These are phyloP conservation scores for Ceratitis capitata DNA, from an alignment of 1,140 invertebrate genomes.

Conservation along the genomic window DNA sequence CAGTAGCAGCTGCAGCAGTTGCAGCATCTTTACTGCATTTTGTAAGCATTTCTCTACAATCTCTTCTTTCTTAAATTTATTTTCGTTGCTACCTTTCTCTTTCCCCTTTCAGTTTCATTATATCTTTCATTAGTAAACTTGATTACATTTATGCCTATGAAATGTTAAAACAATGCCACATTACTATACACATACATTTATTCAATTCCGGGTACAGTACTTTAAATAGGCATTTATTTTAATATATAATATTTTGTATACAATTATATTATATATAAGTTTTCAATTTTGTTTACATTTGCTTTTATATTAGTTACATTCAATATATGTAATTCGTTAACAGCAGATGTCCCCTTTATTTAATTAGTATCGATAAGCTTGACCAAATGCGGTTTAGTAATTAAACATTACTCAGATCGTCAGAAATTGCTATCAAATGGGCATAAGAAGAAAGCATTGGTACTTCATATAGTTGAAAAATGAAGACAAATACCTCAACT, in stretches of 20 bases:
- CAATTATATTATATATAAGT: background rate
- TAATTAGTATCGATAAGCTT: too few relatives aligned
- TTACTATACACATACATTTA: background rate
- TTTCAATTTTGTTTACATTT: background rate
- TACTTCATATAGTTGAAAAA: too few relatives aligned
- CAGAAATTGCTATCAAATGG: too few relatives aligned
- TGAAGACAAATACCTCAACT: too few relatives aligned
- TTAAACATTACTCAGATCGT: too few relatives aligned
- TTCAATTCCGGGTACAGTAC: background rate
- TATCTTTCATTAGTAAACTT: background rate
- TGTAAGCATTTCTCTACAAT: background rate
- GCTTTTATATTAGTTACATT: background rate
- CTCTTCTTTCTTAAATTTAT: background rate
- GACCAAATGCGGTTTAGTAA: too few relatives aligned
- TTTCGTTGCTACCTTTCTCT: background rate
- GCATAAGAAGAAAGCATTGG: too few relatives aligned
- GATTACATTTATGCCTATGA: background rate
- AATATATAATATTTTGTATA: background rate
- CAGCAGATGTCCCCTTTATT: too few relatives aligned
- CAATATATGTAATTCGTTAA: background rate
- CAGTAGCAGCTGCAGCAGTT: too few relatives aligned
- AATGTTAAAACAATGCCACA: background rate
- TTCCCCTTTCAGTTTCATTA: background rate
- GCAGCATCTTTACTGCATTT: background rate
- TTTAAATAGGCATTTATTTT: constrained; percentile 15